A percentile compares a stretch with the other conserved stretches of the same genome.
Conservation (phyloP, 2,113 vertebrate species). For the Columba janthina region DNA sequence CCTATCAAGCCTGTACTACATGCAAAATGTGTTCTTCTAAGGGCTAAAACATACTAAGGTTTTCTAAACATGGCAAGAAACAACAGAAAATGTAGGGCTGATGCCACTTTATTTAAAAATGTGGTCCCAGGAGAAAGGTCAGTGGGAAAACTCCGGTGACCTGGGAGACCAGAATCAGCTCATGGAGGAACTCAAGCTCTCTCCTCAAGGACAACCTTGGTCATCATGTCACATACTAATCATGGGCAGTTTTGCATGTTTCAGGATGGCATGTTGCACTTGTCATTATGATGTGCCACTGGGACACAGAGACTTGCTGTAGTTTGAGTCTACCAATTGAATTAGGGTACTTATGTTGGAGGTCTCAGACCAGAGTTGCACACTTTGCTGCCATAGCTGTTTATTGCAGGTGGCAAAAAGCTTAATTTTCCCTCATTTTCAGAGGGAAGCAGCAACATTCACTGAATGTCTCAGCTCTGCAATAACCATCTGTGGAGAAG, state of each 20-base stretch:
- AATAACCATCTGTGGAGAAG: not conserved
- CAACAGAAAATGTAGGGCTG: not conserved
- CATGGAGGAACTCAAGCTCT: not conserved
- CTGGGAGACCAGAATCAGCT: not conserved
- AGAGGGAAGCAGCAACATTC: not conserved
- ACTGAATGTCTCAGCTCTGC: not conserved
- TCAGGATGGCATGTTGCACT: not conserved
- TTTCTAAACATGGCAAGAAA: not conserved
- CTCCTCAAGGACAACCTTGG: not conserved
- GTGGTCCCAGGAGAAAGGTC: not conserved
- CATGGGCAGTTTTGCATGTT: not conserved
- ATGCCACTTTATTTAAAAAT: not conserved
- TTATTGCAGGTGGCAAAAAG: not conserved
- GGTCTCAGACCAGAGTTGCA: not conserved
- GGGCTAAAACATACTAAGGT: not conserved
- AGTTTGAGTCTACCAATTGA: not conserved
- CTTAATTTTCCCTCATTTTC: not conserved
- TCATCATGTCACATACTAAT: not conserved
- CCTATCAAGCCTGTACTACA: not conserved
- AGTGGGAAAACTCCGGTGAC: not conserved
- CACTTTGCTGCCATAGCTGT: not conserved
- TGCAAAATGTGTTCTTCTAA: not conserved
- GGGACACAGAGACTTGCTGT: not conserved
- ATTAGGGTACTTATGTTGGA: not conserved
- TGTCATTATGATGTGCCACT: not conserved